Evolutionary conservation across 2,888 invertebrate species (phyloP).

Genomic region (Acleris emargana): DNA sequence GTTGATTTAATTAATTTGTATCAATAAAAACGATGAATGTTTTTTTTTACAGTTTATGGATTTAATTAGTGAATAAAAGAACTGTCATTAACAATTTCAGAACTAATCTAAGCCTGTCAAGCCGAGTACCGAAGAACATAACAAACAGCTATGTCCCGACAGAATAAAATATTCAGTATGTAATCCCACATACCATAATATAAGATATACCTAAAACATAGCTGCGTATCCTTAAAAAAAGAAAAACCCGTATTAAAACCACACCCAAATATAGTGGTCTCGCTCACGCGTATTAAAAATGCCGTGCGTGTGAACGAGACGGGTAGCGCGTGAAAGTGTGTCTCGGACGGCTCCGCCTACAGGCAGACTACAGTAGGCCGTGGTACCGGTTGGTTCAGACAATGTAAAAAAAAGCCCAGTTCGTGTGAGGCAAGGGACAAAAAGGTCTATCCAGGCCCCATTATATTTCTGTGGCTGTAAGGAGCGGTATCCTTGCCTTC

Average conservation of each 20-base stretch:
- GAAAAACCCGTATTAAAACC: constrained; percentile 46
- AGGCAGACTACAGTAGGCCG: constrained; percentile 57
- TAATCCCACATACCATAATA: constrained; percentile 25
- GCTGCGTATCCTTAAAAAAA: constrained; percentile 46
- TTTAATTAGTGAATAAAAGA: too few species aligned
- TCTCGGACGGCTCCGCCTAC: constrained; percentile 58
- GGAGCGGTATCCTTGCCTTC: constrained; percentile 64
- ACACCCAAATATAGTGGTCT: constrained; percentile 47
- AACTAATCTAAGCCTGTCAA: not conserved
- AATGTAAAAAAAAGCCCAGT: constrained; percentile 68
- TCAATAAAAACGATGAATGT: too few species aligned
- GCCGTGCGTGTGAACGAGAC: constrained; percentile 48
- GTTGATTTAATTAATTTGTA: too few species aligned
- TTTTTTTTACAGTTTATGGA: too few species aligned
- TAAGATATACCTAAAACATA: constrained; percentile 40
- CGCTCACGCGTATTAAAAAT: constrained; percentile 41
- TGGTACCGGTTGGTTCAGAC: constrained; percentile 65
- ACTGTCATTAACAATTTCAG: not conserved
- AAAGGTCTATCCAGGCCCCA: constrained; percentile 68
- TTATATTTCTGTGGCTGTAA: constrained; percentile 60
- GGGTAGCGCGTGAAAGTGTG: constrained; percentile 22
- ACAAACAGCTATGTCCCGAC: not conserved
- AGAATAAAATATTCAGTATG: constrained; percentile 30
- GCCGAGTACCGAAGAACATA: too few species aligned
- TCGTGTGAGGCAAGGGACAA: constrained; percentile 66